phyloP scores from a whole-genome alignment of 1,140 invertebrate genomes.

The Zaprionus capensis region DNA sequence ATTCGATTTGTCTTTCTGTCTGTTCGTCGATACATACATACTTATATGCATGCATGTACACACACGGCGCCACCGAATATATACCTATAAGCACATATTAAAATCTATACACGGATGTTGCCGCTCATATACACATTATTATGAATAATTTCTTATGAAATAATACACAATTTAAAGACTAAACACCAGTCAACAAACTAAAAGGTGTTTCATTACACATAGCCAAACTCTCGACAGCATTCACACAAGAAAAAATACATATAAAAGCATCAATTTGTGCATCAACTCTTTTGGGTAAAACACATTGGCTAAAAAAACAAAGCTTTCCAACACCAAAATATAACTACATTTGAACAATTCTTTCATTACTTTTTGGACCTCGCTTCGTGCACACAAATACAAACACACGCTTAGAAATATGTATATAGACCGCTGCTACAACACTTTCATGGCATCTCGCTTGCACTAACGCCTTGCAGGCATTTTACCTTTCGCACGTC shows the following conservation, averaged over 20 bases:
- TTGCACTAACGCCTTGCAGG: conserved; percentile 52
- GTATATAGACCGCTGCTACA: conserved; percentile 71
- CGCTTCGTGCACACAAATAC: conserved; percentile 52
- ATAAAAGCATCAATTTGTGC: neutral
- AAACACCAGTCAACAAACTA: conserved; percentile 10
- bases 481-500: conserved; percentile 72
- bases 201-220: neutral
- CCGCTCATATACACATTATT: conserved; percentile 67
- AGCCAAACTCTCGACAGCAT: neutral
- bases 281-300: neutral
- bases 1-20: conserved; percentile 63
- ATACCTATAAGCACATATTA: conserved; percentile 50
- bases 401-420: conserved; percentile 48
- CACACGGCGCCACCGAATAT: conserved; percentile 52
- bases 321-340: conserved; percentile 35
- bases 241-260: neutral
- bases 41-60: conserved; percentile 63
- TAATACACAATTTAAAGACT: neutral
- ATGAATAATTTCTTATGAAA: conserved; percentile 25
- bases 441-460: conserved; percentile 72
- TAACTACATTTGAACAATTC: conserved; percentile 61
- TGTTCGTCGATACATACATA: conserved; percentile 69
- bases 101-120: conserved; percentile 74
- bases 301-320: conserved; percentile 21
- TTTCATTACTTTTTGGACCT: conserved; percentile 52